A percentile compares a stretch with the other conserved stretches of the same genome.
Evolutionary conservation across 2,888 invertebrate genomes (phyloP).

Genomic region (Danaus chrysippus): DNA sequence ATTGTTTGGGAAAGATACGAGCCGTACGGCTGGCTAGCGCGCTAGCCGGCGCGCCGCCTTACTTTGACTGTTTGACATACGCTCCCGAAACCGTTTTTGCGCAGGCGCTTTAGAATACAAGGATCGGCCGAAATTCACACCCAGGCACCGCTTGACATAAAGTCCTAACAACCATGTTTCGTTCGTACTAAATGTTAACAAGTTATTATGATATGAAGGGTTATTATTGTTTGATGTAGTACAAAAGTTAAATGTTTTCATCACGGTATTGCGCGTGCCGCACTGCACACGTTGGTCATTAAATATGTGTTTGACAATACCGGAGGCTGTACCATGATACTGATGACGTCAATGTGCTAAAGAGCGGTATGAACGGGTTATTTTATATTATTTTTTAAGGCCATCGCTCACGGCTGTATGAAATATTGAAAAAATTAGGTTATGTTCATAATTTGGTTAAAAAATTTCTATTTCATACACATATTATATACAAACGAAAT

Average conservation of each 20-base stretch:
- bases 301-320: conserved; percentile 78
- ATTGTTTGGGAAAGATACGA: conserved; percentile 58
- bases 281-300: conserved; percentile 78
- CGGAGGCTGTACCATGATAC: conserved; percentile 59
- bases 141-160: conserved; percentile 36
- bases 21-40: conserved; percentile 76
- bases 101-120: conserved; percentile 64
- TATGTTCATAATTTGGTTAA: conserved; percentile 16
- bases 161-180: conserved; percentile 35
- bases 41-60: conserved; percentile 78
- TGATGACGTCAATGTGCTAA: conserved; percentile 69
- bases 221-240: conserved; percentile 21
- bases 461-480: conserved; percentile 15
- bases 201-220: conserved; percentile 20
- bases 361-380: conserved; percentile 42
- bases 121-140: conserved; percentile 73
- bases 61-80: conserved; percentile 57
- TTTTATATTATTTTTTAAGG: conserved; percentile 33
- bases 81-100: conserved; percentile 55
- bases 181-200: conserved; percentile 28
- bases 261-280: conserved; percentile 69
- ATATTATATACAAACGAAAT: background rate
- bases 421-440: conserved; percentile 25
- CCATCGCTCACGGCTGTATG: conserved; percentile 17
- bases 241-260: conserved; percentile 28